Conservation (phyloP, 2,113 vertebrate genomes). For the Gila orcuttii region DNA sequence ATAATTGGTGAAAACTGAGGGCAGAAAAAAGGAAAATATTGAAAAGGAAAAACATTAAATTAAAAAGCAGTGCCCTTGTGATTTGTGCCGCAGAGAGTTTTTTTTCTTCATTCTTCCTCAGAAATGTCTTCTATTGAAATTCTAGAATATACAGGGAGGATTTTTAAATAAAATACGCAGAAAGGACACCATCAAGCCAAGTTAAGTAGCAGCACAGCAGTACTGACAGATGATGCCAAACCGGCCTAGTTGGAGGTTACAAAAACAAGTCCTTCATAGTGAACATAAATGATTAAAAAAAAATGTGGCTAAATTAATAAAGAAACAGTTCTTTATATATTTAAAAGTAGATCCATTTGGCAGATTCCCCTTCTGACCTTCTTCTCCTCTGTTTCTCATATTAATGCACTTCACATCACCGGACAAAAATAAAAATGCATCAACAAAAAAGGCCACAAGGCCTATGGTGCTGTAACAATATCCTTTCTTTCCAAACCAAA, state of each 20-base stretch:
- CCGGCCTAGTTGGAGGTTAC: not conserved
- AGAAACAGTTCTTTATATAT: constrained; percentile 15
- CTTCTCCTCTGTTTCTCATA: not conserved
- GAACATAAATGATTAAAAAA: not conserved
- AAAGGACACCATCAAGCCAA: constrained; percentile 6
- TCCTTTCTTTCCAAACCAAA: constrained; percentile 11
- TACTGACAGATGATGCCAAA: not conserved
- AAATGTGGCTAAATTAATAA: constrained; percentile 18
- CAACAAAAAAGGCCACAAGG: constrained; percentile 8
- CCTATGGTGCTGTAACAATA: not conserved
- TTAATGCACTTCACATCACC: constrained; percentile 1
- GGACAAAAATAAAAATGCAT: not conserved
- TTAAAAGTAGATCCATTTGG: not conserved
- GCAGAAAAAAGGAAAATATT: constrained; percentile 43
- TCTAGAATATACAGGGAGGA: constrained; percentile 22
- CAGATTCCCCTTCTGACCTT: constrained; percentile 6
- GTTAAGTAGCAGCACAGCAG: not conserved
- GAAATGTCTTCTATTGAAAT: constrained; percentile 45
- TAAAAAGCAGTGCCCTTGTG: constrained; percentile 51
- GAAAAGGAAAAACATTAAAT: constrained; percentile 40
- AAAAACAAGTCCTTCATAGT: not conserved
- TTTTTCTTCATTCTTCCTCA: constrained; percentile 25
- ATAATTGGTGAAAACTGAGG: constrained; percentile 53
- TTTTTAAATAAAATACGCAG: constrained; percentile 26
- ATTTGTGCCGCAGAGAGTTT: constrained; percentile 44